phyloP scores from a whole-genome alignment of 2,113 vertebrate genomes.

The Psammodynastes pulverulentus region DNA sequence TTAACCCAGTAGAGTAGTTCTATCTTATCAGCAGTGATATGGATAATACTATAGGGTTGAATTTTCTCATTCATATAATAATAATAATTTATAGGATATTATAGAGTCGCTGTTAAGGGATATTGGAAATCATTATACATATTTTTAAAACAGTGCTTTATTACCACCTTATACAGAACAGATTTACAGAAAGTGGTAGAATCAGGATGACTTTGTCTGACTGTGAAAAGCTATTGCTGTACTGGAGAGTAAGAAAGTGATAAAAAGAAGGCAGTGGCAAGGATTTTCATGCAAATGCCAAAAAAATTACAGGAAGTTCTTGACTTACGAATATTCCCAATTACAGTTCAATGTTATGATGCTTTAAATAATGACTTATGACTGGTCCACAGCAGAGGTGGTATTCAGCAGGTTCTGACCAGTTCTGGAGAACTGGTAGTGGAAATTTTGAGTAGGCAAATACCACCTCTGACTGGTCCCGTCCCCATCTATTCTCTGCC shows the following conservation, averaged over 20 bases:
- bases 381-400: no score
- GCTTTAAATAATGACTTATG: not conserved
- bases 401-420: no score
- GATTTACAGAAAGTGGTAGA: not conserved
- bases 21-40: not conserved
- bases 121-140: not conserved
- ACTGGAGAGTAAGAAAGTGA: not conserved
- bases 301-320: not conserved
- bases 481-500: no score
- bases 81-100: not conserved
- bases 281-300: not conserved
- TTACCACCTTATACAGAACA: not conserved
- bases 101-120: not conserved
- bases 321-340: not conserved
- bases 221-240: not conserved
- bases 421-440: no score
- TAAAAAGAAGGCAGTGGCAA: not conserved
- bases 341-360: not conserved
- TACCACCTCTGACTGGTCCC: no score
- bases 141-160: not conserved
- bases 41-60: not conserved
- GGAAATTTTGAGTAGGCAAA: no score
- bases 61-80: not conserved
- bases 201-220: not conserved
- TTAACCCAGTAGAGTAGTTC: not conserved